Evolutionary conservation across 2,113 vertebrate species (phyloP).

Genomic region (Paralichthys olivaceus): DNA sequence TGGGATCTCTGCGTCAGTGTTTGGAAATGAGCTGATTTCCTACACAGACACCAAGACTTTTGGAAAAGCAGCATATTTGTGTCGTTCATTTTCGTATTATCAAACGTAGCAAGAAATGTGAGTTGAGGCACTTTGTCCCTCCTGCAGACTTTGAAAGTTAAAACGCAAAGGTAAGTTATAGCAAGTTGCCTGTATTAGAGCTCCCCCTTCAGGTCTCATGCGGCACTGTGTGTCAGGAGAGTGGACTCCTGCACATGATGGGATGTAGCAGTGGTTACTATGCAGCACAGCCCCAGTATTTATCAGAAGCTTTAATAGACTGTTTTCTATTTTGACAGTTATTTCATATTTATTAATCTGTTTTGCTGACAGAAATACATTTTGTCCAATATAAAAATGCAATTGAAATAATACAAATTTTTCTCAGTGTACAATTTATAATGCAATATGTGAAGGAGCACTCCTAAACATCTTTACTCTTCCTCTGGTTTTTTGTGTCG

Average conservation of each 20-base stretch:
- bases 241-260: not conserved
- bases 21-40: not conserved
- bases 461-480: not conserved
- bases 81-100: not conserved
- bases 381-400: not conserved
- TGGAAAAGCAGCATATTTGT: conserved; percentile 18
- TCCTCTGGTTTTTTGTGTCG: not conserved
- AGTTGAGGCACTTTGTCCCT: conserved; percentile 26
- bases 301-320: not conserved
- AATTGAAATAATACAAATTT: not conserved
- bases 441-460: conserved; percentile 6
- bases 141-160: conserved; percentile 71
- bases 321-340: not conserved
- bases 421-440: not conserved
- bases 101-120: conserved; percentile 10
- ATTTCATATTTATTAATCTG: not conserved
- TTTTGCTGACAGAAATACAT: conserved; percentile 5
- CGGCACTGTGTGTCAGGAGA: conserved; percentile 38
- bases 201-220: conserved; percentile 81
- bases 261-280: too few relatives aligned
- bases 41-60: not conserved
- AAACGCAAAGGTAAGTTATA: conserved; percentile 12
- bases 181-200: conserved; percentile 84
- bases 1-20: conserved; percentile 19
- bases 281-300: not conserved